Conservation (phyloP, 2,113 vertebrate genomes). For the Anarhynchus alexandrinus region DNA sequence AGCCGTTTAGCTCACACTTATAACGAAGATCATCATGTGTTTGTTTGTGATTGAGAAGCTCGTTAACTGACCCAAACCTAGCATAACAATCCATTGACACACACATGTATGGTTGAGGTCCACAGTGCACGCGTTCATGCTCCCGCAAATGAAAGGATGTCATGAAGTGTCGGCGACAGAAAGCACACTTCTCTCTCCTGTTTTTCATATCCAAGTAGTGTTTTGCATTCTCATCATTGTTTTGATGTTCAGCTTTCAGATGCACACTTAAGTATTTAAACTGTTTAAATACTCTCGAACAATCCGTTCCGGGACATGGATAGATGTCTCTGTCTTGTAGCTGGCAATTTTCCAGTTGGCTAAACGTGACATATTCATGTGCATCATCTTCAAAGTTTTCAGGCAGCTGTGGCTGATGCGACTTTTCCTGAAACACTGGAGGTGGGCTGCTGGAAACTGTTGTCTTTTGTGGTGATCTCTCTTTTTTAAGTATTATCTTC, state of each 20-base stretch:
- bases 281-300: constrained; percentile 88
- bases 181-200: constrained; percentile 90
- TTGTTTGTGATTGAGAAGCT: constrained; percentile 91
- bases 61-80: constrained; percentile 84
- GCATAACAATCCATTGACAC: constrained; percentile 87
- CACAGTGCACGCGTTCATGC: constrained; percentile 86
- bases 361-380: constrained; percentile 87
- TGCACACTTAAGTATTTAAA: constrained; percentile 96
- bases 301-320: constrained; percentile 89
- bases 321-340: constrained; percentile 93
- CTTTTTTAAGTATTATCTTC: constrained; percentile 74
- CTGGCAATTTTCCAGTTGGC: constrained; percentile 83
- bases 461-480: constrained; percentile 56
- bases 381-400: constrained; percentile 79
- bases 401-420: constrained; percentile 25
- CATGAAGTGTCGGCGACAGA: constrained; percentile 91
- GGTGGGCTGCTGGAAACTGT: constrained; percentile 58
- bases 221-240: constrained; percentile 88
- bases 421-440: constrained; percentile 54
- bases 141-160: constrained; percentile 88
- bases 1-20: constrained; percentile 91
- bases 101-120: constrained; percentile 86
- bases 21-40: constrained; percentile 88
- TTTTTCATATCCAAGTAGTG: constrained; percentile 93
- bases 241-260: constrained; percentile 89